Evolutionary conservation across 2,113 vertebrate genomes (phyloP), one percentile per base, ranked within the genome.

Genomic region (Plecturocebus donacophilus): DNA sequence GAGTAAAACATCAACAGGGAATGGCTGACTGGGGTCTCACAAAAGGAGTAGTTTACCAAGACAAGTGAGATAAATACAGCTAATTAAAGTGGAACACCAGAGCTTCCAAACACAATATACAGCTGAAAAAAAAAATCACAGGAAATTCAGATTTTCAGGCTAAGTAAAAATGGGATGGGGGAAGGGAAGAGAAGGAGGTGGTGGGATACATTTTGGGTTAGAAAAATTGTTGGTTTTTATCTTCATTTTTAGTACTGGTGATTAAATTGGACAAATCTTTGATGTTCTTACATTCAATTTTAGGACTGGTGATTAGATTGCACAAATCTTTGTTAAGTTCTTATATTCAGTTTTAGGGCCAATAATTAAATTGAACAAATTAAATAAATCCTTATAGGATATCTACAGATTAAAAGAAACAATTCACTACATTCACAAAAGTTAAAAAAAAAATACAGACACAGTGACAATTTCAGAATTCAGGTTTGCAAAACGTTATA

Each of bases 1-100:
- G 83, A 92, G 20, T 85, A 16, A 58, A 54, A 83, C 86, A 80
- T 70, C 56, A 87, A 95, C 54, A 38, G 92, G 30, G 76, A 68
- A 40, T 45, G 45, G 82, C 77, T 94, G 95, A 66, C 0, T 17
- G 84, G 96, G 91, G 61, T 94, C 92, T 81, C 82, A 54, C 0
- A 38, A 94, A 96, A 80, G 35, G 95, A 90, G 56, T 87, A 56
- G 97, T 97, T 97, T 94, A 91, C 40, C n/a, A 79, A 89, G 83
- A 95, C 27, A 90, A 96, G 80, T 0, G 17, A 83, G 75, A 80
- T 95, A 96, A 95, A 93, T 96, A 93, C 13, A 95, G 94, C 47
- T 95, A 95, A 90, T 96, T 92, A 95, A 91, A 95, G 94, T 14
- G 54, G 96, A 93, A 77, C 21, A 66, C 38, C 77, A 94, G 68